phyloP scores from a whole-genome alignment of 1,140 invertebrate species.

The Zaprionus africanus region DNA sequence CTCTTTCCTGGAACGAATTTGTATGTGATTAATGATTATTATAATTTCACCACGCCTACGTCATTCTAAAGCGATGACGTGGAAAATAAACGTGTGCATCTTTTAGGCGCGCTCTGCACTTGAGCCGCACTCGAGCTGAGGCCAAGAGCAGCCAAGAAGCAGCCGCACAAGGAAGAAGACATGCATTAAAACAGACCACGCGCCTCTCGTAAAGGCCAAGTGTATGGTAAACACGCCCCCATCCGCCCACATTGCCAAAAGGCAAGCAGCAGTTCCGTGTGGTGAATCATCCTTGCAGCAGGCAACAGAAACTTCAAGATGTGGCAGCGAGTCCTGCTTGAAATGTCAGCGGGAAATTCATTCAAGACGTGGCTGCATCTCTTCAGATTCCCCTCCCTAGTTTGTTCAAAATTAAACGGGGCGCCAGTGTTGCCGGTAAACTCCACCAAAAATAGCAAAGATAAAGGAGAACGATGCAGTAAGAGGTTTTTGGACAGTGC shows the following conservation, averaged over 20 bases:
- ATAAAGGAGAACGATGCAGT: too few relatives aligned
- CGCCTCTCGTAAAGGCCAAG: conserved; percentile 65
- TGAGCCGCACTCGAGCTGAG: conserved; percentile 38
- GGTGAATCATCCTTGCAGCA: not conserved
- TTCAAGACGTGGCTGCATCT: not conserved
- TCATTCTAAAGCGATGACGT: conserved; percentile 7
- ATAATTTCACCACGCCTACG: conserved; percentile 3
- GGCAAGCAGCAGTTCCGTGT: conserved; percentile 20
- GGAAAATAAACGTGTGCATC: conserved; percentile 18
- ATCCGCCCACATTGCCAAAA: conserved; percentile 28
- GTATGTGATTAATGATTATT: not conserved
- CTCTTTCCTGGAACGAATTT: conserved; percentile 5
- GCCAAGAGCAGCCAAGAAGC: conserved; percentile 40
- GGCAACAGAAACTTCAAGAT: not conserved
- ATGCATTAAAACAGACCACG: conserved; percentile 35
- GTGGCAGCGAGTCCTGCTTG: not conserved
- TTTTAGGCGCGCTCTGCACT: conserved; percentile 23
- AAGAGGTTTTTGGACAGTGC: not conserved
- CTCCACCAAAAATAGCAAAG: too few relatives aligned
- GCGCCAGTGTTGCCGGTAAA: too few relatives aligned
- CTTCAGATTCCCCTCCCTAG: not conserved
- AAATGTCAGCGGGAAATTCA: not conserved
- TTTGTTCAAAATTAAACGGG: not conserved
- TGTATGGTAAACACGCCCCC: conserved; percentile 59
- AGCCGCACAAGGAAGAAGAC: conserved; percentile 43